phyloP scores from a whole-genome alignment of 1,140 invertebrate species.

The Dinothrombium tinctorium region DNA sequence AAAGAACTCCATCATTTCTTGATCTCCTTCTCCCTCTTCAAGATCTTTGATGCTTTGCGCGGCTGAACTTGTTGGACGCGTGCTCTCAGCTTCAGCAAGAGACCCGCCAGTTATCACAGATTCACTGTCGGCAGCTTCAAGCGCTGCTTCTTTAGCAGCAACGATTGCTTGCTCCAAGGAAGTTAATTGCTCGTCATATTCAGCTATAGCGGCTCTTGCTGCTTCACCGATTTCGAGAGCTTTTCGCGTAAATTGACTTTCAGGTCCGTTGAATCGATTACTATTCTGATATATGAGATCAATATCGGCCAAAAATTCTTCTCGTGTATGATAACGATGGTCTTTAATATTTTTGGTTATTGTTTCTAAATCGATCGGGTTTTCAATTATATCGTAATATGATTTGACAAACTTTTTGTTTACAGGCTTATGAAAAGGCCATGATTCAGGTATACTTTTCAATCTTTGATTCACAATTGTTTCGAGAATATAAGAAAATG shows the following conservation, averaged over 20 bases:
- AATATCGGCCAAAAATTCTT: slow-evolving; percentile 66
- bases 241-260: slow-evolving; percentile 62
- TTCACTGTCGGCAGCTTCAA: slow-evolving; percentile 56
- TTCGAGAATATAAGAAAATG: slow-evolving; percentile 78
- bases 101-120: slow-evolving; percentile 30
- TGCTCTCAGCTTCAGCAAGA: slow-evolving; percentile 19
- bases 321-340: slow-evolving; percentile 70
- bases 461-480: slow-evolving; percentile 64
- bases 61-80: slow-evolving; percentile 25
- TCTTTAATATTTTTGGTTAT: slow-evolving; percentile 44
- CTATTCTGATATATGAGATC: slow-evolving; percentile 70
- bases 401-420: slow-evolving; percentile 78
- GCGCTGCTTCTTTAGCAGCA: slow-evolving; percentile 56
- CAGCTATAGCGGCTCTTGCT: slow-evolving; percentile 41
- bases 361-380: slow-evolving; percentile 81
- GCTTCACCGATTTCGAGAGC: slow-evolving; percentile 51
- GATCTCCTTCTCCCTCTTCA: not conserved
- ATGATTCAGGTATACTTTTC: slow-evolving; percentile 58
- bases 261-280: slow-evolving; percentile 64
- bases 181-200: slow-evolving; percentile 59
- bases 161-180: slow-evolving; percentile 63
- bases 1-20: slow-evolving; percentile 1
- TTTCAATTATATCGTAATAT: slow-evolving; percentile 77
- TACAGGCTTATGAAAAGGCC: slow-evolving; percentile 85
- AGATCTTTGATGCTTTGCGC: not conserved